Conservation (phyloP, 2,113 vertebrate species). For the Oxyruncus cristatus region DNA sequence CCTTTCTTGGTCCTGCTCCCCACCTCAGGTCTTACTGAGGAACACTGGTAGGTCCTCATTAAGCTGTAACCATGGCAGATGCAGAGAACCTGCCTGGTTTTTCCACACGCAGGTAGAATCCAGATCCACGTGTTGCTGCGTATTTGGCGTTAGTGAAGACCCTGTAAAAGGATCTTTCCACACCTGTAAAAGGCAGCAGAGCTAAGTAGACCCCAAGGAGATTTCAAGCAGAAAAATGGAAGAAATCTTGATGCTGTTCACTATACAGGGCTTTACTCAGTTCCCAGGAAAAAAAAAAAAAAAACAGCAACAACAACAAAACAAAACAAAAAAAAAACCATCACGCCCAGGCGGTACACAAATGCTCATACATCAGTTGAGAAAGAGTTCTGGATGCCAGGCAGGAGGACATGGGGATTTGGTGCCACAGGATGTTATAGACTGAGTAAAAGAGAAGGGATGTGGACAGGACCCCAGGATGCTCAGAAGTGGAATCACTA, state of each 20-base stretch:
- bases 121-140: not conserved
- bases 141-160: not conserved
- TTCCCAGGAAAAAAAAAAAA: no score
- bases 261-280: not conserved
- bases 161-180: no score
- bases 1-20: not conserved
- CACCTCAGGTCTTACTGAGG: not conserved
- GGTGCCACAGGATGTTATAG: not conserved
- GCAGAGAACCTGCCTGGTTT: not conserved
- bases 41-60: not conserved
- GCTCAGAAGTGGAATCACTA: not conserved
- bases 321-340: not conserved
- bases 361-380: fast-evolving
- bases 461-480: no score
- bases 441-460: not conserved
- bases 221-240: not conserved
- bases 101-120: not conserved
- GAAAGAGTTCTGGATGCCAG: not conserved
- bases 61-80: not conserved
- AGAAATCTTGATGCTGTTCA: not conserved
- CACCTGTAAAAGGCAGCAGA: not conserved
- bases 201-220: not conserved
- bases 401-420: not conserved
- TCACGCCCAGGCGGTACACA: no score
- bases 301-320: no score